Conservation (phyloP, 2,113 vertebrate species). For the Trochalopteron elliotii region DNA sequence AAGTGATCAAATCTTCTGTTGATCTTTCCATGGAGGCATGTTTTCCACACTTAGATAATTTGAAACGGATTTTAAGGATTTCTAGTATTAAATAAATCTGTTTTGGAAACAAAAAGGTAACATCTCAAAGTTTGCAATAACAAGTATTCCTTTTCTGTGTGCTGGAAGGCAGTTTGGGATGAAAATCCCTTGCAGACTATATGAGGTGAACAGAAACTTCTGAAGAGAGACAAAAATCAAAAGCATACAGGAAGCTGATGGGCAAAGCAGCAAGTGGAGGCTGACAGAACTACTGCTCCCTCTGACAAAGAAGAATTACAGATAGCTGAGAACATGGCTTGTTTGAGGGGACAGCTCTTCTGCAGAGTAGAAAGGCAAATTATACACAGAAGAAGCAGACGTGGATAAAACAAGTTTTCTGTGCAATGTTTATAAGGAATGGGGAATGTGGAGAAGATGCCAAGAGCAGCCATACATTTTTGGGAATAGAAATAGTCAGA, state of each 20-base stretch:
- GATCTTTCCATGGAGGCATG: not conserved
- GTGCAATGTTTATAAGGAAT: not conserved
- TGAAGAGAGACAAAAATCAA: not conserved
- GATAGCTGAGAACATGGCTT: not conserved
- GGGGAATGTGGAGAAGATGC: not conserved
- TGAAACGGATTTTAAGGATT: not conserved
- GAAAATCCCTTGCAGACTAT: not conserved
- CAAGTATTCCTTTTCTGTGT: not conserved
- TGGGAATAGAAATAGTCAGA: conserved; percentile 33
- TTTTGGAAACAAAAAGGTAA: not conserved
- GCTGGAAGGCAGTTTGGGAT: not conserved
- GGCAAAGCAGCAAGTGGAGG: not conserved
- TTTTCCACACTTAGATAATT: not conserved
- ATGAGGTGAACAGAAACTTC: not conserved
- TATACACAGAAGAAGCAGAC: not conserved
- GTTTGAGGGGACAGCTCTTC: not conserved
- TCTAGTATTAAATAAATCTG: not conserved
- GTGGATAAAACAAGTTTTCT: not conserved
- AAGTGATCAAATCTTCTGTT: not conserved
- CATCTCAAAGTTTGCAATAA: not conserved
- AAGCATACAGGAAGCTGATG: not conserved
- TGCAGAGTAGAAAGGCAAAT: not conserved
- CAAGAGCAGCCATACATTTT: conserved; percentile 50
- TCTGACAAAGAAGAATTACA: not conserved
- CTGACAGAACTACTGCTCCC: not conserved